These are phyloP conservation scores for Loripinus fragilis DNA, from an alignment of 2,888 invertebrate genomes.

Conservation along the genomic window DNA sequence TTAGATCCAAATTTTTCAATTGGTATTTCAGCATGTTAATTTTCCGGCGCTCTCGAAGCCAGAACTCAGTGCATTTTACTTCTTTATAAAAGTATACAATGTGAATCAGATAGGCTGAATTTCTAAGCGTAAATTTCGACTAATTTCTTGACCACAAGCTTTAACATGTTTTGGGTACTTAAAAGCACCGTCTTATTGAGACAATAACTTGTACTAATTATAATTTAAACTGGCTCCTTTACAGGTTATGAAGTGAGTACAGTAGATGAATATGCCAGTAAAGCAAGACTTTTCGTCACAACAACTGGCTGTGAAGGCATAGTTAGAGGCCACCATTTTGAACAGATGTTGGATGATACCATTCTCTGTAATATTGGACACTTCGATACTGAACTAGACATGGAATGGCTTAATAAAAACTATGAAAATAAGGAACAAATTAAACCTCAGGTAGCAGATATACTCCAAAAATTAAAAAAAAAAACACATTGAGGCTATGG, in stretches of 20 bases:
- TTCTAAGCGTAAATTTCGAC: background rate
- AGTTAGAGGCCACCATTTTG: slow-evolving; percentile 93
- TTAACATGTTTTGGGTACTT: background rate
- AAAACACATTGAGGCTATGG: no score
- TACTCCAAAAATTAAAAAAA: no score
- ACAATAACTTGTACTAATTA: background rate
- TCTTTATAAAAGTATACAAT: no score
- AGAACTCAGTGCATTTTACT: no score
- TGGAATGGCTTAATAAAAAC: slow-evolving; percentile 97
- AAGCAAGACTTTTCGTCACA: slow-evolving; percentile 98
- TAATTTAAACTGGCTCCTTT: slow-evolving; percentile 32
- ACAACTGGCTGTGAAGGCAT: slow-evolving; percentile 98
- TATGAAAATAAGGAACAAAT: slow-evolving; percentile 94
- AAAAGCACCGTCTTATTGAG: background rate
- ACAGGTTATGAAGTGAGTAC: slow-evolving; percentile 90
- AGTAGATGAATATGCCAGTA: slow-evolving; percentile 96
- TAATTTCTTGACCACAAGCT: no score
- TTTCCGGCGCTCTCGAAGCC: no score
- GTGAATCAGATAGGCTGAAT: background rate
- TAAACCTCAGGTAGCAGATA: slow-evolving; percentile 98
- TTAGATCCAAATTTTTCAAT: background rate
- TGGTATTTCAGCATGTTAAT: no score
- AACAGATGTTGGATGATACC: slow-evolving; percentile 96
- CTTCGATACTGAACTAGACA: slow-evolving; percentile 99
- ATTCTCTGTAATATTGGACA: slow-evolving; percentile 99